Evolutionary conservation across 1,140 invertebrate genomes (phyloP).

Genomic region (Drosophila quadrilineata): DNA sequence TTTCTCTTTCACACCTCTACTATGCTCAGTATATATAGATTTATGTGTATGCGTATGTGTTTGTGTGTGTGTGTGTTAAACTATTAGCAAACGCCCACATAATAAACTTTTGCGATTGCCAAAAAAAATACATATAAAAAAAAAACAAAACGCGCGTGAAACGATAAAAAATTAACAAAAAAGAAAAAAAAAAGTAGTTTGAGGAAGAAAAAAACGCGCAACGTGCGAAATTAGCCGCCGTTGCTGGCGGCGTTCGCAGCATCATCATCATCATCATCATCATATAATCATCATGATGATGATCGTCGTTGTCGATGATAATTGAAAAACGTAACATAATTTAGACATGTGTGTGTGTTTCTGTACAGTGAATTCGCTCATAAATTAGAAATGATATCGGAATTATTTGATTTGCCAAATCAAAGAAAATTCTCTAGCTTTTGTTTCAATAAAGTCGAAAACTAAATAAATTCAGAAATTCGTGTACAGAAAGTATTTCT

Average conservation of each 20-base stretch:
- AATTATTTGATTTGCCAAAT: no score
- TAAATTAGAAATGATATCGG: no score
- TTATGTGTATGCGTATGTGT: constrained; percentile 1
- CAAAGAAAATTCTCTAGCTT: no score
- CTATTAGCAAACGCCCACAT: constrained; percentile 54
- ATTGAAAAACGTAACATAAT: constrained; percentile 19
- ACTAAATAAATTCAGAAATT: no score
- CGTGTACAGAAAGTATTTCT: no score
- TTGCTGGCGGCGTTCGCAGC: neutral
- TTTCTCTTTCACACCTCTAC: no score
- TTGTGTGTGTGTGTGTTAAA: constrained; percentile 17
- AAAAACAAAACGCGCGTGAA: constrained; percentile 32
- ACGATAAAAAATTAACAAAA: constrained; percentile 17
- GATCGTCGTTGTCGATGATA: constrained; percentile 10
- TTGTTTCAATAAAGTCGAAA: no score
- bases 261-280: neutral
- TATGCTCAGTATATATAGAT: constrained; percentile 17
- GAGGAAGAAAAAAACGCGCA: constrained; percentile 8
- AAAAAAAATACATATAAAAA: no score
- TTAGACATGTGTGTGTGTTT: constrained; percentile 1
- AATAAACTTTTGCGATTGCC: constrained; percentile 25
- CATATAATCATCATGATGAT: no score
- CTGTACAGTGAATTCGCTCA: neutral
- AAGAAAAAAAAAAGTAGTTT: neutral
- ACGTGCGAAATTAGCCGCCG: constrained; percentile 16